Evolutionary conservation across 1,140 invertebrate genomes (phyloP).

Genomic region (Drosophila pseudoananassae): DNA sequence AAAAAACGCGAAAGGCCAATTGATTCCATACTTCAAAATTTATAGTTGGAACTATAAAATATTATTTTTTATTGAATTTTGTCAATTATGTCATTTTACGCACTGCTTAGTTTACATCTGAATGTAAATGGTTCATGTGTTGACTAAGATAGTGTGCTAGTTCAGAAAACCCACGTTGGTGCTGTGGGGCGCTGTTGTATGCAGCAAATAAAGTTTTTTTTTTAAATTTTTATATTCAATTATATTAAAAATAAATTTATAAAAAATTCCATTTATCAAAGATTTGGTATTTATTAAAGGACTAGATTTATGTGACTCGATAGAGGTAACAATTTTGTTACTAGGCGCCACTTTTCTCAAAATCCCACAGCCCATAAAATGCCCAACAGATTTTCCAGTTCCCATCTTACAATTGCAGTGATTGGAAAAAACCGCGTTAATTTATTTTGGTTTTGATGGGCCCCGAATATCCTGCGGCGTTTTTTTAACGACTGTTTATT

Average conservation of each 20-base stretch:
- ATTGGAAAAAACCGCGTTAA: neutral
- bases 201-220: too few relatives aligned
- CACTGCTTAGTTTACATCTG: neutral
- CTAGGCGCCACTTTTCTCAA: neutral
- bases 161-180: neutral
- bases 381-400: neutral
- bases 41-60: neutral
- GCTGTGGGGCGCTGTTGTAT: neutral
- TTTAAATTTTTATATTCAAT: too few relatives aligned
- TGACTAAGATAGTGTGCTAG: neutral
- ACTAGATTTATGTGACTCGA: too few relatives aligned
- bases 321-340: too few relatives aligned
- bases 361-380: neutral
- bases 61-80: neutral
- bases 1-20: neutral
- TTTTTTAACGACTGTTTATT: slow-evolving; percentile 42
- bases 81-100: neutral
- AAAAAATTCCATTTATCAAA: too few relatives aligned
- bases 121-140: neutral
- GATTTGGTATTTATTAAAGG: too few relatives aligned
- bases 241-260: too few relatives aligned
- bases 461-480: slow-evolving; percentile 42
- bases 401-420: neutral
- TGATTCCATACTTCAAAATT: too few relatives aligned
- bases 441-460: neutral